Conservation (phyloP, 2,888 invertebrate genomes). For the Hirtodrosophila alboralis region DNA sequence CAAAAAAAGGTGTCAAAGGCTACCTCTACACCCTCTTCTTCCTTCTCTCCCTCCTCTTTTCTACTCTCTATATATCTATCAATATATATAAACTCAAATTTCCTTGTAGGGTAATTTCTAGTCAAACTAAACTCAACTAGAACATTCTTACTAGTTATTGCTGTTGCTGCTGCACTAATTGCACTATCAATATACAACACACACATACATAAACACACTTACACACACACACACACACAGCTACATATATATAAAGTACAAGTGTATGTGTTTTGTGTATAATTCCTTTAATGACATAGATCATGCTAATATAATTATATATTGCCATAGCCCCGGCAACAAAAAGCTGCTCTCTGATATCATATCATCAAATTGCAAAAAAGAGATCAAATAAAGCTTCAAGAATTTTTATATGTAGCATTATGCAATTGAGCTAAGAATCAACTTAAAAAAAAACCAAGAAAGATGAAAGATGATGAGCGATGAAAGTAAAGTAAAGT, state of each 20-base stretch:
- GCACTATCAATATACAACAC: slow-evolving; percentile 52
- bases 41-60: too few species aligned
- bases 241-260: slow-evolving; percentile 20
- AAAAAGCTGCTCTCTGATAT: slow-evolving; percentile 61
- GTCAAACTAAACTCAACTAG: too few species aligned
- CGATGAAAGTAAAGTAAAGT: too few species aligned
- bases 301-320: slow-evolving; percentile 80
- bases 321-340: slow-evolving; percentile 33
- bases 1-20: too few species aligned
- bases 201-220: slow-evolving; percentile 19
- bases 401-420: slow-evolving; percentile 27
- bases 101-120: too few species aligned
- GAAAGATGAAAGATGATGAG: slow-evolving; percentile 12
- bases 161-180: slow-evolving; percentile 65
- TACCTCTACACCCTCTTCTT: too few species aligned
- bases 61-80: too few species aligned
- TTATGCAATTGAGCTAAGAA: slow-evolving; percentile 42
- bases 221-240: slow-evolving; percentile 9
- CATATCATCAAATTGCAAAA: slow-evolving; percentile 49
- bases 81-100: too few species aligned
- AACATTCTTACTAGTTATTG: slow-evolving; percentile 20
- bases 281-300: slow-evolving; percentile 71
- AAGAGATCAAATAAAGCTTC: slow-evolving; percentile 38
- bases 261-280: slow-evolving; percentile 53
- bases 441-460: slow-evolving; percentile 4